Percentiles rank a stretch among this genome's conserved stretches.
These are phyloP conservation scores for Gyrodactylus bullatarudis DNA, from an alignment of 1,140 invertebrate species.

Conservation along the genomic window DNA sequence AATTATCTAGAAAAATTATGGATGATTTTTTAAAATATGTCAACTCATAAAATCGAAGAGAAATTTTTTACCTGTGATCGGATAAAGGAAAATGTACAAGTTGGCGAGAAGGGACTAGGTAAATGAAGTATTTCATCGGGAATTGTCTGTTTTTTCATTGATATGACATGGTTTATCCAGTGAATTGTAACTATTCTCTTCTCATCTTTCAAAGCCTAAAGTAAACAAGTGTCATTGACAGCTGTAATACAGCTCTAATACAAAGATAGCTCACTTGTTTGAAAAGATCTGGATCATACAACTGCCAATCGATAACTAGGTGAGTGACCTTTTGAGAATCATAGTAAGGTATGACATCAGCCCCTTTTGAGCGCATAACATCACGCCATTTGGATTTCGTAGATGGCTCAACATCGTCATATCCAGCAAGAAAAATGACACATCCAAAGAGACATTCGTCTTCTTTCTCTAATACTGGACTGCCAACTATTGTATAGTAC, in stretches of 20 bases:
- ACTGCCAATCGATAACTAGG: slow-evolving; percentile 3
- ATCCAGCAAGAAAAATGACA: neutral
- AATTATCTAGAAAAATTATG: neutral
- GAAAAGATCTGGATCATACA: slow-evolving; percentile 5
- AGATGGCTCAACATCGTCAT: neutral
- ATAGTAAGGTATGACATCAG: neutral
- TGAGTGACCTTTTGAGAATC: slow-evolving; percentile 1
- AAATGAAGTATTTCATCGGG: slow-evolving; percentile 3
- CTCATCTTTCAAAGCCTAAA: neutral
- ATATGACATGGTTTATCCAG: slow-evolving; percentile 1
- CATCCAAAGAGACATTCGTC: neutral
- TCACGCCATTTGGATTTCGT: neutral
- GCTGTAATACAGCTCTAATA: too few species aligned
- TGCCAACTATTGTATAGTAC: neutral
- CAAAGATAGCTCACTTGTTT: neutral
- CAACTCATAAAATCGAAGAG: neutral
- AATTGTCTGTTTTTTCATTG: neutral
- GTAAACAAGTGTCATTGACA: neutral
- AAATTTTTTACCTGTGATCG: neutral
- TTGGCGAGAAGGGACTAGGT: neutral
- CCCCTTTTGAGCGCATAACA: neutral
- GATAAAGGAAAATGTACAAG: neutral
- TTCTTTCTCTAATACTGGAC: neutral
- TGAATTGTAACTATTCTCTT: neutral
- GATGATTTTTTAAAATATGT: too few species aligned